Conservation (phyloP, 1,140 invertebrate genomes). For the Anthonomus grandis region DNA sequence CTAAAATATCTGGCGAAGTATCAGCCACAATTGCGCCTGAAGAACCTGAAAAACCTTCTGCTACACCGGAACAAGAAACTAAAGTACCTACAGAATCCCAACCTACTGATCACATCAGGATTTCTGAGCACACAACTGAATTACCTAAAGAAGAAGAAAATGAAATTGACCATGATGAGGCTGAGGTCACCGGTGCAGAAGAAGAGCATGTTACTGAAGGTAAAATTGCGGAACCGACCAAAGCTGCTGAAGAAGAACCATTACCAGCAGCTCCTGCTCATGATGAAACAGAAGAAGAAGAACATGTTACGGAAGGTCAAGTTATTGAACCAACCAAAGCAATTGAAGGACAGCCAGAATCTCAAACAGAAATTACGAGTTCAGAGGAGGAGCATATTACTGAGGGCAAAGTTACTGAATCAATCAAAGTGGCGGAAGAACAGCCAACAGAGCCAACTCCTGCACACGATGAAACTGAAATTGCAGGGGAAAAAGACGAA, state of each 20-base stretch:
- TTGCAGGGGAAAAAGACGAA: too few species aligned
- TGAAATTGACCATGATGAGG: conserved; percentile 25
- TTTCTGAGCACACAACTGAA: conserved; percentile 11
- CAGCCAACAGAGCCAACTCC: too few species aligned
- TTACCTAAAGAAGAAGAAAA: conserved; percentile 24
- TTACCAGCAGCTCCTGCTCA: background rate
- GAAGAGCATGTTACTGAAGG: conserved; percentile 10
- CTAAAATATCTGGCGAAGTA: background rate
- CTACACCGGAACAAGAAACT: conserved; percentile 4
- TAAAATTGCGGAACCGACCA: background rate
- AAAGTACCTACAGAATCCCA: background rate
- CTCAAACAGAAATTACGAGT: too few species aligned
- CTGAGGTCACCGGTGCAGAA: conserved; percentile 10
- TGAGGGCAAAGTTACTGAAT: background rate
- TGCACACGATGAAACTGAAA: too few species aligned
- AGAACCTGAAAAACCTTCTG: conserved; percentile 3
- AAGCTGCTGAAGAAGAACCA: background rate
- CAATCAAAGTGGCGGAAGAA: too few species aligned
- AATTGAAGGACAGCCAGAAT: too few species aligned
- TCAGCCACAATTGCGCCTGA: conserved; percentile 6
- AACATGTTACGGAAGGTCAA: too few species aligned
- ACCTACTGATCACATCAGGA: background rate
- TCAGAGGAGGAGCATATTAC: too few species aligned
- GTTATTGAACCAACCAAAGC: too few species aligned
- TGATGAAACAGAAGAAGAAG: conserved; percentile 1